phyloP scores from a whole-genome alignment of 1,140 invertebrate species.

The Danaus melanippus region DNA sequence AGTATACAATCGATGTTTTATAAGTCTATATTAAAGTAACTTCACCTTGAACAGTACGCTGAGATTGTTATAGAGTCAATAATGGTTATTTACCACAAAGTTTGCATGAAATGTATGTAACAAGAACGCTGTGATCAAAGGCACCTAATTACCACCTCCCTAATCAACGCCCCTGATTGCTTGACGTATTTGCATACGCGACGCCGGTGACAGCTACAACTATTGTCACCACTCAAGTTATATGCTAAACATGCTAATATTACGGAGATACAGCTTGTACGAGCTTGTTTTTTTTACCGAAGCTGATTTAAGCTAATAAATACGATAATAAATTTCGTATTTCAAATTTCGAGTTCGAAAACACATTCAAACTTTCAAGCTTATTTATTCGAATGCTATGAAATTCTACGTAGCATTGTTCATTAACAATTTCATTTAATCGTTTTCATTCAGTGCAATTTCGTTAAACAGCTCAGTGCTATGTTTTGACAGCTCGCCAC shows the following conservation, averaged over 20 bases:
- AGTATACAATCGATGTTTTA: too few relatives aligned
- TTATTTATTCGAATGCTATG: too few relatives aligned
- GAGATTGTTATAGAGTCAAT: slow-evolving; percentile 1
- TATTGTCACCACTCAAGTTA: slow-evolving; percentile 24
- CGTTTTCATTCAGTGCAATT: slow-evolving; percentile 50
- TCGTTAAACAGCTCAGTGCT: slow-evolving; percentile 46
- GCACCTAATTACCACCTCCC: slow-evolving; percentile 51
- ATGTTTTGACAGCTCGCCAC: slow-evolving; percentile 60
- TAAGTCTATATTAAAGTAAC: too few relatives aligned
- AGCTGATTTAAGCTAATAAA: slow-evolving; percentile 2
- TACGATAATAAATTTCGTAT: background rate
- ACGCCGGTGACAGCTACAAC: slow-evolving; percentile 23
- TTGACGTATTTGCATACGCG: slow-evolving; percentile 44
- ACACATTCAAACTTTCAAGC: too few relatives aligned
- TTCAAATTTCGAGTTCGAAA: too few relatives aligned
- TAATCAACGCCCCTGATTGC: slow-evolving; percentile 60
- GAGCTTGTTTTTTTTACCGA: background rate
- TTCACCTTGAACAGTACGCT: too few relatives aligned
- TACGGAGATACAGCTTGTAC: background rate
- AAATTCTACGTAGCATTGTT: slow-evolving; percentile 8
- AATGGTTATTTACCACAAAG: slow-evolving; percentile 26
- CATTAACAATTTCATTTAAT: slow-evolving; percentile 22
- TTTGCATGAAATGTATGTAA: slow-evolving; percentile 44
- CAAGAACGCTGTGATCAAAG: slow-evolving; percentile 57
- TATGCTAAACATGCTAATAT: background rate